These are phyloP conservation scores for Chaetodon trifasciatus DNA, from an alignment of 2,797 vertebrate genomes.

Conservation along the genomic window DNA sequence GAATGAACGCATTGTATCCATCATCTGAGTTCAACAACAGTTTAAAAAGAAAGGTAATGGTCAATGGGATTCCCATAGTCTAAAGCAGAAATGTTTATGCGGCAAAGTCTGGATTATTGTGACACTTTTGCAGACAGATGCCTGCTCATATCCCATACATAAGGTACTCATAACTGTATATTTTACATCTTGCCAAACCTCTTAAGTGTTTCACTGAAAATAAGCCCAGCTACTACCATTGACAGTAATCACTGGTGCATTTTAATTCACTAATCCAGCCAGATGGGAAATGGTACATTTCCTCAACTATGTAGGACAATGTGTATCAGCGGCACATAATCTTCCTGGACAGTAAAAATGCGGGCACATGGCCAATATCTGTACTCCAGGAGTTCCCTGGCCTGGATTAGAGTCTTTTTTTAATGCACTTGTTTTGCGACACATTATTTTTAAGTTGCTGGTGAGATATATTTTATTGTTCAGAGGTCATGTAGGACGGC, in stretches of 20 bases:
- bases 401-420: slow-evolving; percentile 1
- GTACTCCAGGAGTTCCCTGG: not conserved
- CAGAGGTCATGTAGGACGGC: slow-evolving; percentile 2
- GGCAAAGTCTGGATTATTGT: not conserved
- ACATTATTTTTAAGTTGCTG: too few relatives aligned
- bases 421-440: not conserved
- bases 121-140: not conserved
- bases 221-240: not conserved
- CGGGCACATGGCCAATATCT: not conserved
- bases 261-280: not conserved
- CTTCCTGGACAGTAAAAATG: not conserved
- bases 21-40: not conserved
- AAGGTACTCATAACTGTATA: not conserved
- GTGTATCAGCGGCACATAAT: not conserved
- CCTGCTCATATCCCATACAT: not conserved
- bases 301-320: not conserved
- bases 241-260: not conserved
- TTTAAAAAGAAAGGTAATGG: not conserved
- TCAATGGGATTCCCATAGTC: not conserved
- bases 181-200: not conserved
- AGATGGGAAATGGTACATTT: not conserved
- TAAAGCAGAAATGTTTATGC: not conserved
- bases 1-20: not conserved
- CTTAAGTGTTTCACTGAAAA: not conserved
- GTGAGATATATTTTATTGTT: too few relatives aligned